Conservation (phyloP, 2,113 vertebrate genomes). For the Erinaceus europaeus region DNA sequence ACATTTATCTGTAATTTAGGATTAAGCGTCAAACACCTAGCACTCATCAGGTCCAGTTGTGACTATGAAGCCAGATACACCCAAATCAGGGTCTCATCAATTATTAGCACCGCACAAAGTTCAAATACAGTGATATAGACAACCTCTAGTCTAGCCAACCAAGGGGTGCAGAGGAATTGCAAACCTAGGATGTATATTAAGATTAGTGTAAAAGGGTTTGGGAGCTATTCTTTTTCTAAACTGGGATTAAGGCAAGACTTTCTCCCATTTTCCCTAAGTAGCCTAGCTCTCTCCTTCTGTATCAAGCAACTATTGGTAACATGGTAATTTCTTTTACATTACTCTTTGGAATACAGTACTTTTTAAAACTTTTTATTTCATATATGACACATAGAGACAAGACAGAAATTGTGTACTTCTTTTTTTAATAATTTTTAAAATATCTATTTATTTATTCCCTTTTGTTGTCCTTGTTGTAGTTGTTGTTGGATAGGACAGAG, state of each 20-base stretch:
- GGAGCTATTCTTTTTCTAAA: background rate
- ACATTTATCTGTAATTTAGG: background rate
- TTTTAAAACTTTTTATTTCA: conserved; percentile 27
- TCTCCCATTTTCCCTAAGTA: background rate
- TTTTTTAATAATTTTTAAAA: too few species aligned
- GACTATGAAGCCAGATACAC: background rate
- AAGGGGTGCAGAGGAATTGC: background rate
- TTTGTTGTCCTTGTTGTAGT: too few species aligned
- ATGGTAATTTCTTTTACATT: background rate
- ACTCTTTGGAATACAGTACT: background rate
- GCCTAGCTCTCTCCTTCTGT: background rate
- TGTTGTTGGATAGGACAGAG: too few species aligned
- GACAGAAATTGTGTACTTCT: background rate
- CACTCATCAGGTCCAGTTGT: background rate
- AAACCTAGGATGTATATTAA: background rate
- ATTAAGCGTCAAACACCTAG: background rate
- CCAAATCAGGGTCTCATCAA: background rate
- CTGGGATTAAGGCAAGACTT: background rate
- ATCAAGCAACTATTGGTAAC: background rate
- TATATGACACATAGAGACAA: background rate
- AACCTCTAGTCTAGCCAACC: background rate
- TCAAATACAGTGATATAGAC: conserved; percentile 8
- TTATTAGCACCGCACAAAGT: background rate
- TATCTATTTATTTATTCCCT: too few species aligned
- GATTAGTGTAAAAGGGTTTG: background rate